These are phyloP conservation scores for Eremophila alpestris DNA, from an alignment of 2,797 vertebrate genomes.

Conservation along the genomic window DNA sequence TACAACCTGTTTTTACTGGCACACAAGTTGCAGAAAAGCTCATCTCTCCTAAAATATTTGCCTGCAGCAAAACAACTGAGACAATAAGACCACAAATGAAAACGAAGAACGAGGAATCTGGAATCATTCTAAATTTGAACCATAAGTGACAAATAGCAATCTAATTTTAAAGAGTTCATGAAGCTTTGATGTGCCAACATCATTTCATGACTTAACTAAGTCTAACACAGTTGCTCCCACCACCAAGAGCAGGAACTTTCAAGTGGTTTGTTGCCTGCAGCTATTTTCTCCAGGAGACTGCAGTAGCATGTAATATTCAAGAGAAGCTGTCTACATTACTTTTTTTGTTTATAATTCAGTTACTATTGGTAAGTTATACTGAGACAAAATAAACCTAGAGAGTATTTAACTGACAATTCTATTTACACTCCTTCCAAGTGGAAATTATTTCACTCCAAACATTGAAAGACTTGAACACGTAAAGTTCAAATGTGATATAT, in stretches of 20 bases:
- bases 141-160: background rate
- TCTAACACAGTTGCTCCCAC: background rate
- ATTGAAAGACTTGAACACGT: background rate
- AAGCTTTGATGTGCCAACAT: background rate
- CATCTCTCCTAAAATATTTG: background rate
- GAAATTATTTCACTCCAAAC: background rate
- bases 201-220: background rate
- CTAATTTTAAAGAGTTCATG: background rate
- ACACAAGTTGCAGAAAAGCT: background rate
- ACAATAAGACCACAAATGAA: background rate
- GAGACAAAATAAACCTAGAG: background rate
- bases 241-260: background rate
- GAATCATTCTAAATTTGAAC: background rate
- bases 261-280: constrained; percentile 28
- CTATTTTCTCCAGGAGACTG: constrained; percentile 24
- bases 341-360: background rate
- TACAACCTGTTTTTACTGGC: background rate
- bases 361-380: background rate
- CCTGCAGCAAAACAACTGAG: background rate
- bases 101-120: background rate
- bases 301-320: constrained; percentile 29
- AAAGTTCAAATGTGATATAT: background rate
- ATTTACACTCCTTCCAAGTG: constrained; percentile 24
- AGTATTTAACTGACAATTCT: background rate
- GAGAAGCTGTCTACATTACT: background rate